Base-by-base conservation (phyloP, 2,888 invertebrate genomes). In the Gryllus longicercus region DNA sequence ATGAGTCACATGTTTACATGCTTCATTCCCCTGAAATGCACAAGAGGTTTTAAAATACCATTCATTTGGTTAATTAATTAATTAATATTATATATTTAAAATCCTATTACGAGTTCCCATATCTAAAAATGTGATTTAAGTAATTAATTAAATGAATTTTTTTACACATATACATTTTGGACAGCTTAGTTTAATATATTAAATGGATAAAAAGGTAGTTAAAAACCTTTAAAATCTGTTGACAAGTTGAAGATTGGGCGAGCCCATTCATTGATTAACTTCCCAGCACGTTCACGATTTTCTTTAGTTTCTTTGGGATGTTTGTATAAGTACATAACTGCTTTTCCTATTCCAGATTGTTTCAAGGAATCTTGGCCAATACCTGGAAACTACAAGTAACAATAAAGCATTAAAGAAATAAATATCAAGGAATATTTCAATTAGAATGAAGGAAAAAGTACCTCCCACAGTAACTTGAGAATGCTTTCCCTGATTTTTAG, bases 301-400 rank as follows among this genome's bases (percentile, higher is more conserved):
- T 92, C 91, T 87, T 97, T 97, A 0, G 96, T 95, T 90, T 99
- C 99, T 87, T 94, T 95, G 0, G 99, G 99, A 88, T 99, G 99
- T 87, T 99, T 99, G 88, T 97, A 99, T 79, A 99, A 90, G 89
- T 99, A 98, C 99, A 99, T 99, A 1, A 99, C 96, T 75, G 99
- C 99, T 88, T 99, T 99, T 80, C 99, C 99, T 84, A 99, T 96
- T 50, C 98, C 98, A 11, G 98, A 97, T 86, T 96, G 96, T 87
- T 98, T 98, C 84, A 99, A 89, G 81, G 95, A 93, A 75, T 94
- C 92, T 86, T 96, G 95, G 87, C 96, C 96, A 81, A 97, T 93
- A 50, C 92, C 90, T 51, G 97, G 97, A 88, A 98, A 97, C 94
- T 95, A 87, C 63, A 88, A 88, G 82, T 82, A 76, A 76, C 38